Evolutionary conservation across 2,888 invertebrate genomes (phyloP), one percentile per base, ranked within the genome.

Genomic region (Lithophane ornitopus): DNA sequence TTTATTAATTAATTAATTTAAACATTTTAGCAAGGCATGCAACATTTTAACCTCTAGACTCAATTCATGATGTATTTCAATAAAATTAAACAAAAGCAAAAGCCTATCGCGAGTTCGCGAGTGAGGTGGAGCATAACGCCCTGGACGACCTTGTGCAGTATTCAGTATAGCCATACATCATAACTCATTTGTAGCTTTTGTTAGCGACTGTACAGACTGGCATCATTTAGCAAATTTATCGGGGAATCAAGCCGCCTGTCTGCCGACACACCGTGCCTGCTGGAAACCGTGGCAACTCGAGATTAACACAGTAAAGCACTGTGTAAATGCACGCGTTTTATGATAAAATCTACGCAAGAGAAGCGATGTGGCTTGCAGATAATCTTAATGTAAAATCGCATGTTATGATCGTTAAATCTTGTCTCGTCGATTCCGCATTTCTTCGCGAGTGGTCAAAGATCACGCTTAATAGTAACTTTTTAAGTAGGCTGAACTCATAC

Each of bases 191-290:
- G 54, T 65, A 71, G 67, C 74, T 83, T 83, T 77, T 77, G 78
- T 77, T 66, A 34, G 14, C 28, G 65, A 65, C 56, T 68, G 83
- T 77, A 72, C 81, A 80, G 76, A 54, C 73, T 71, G 84, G 87
- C 86, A 86, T 89, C 86, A 88, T 89, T 90, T 86, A 87, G 86
- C 83, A 75, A 84, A 89, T 71, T 88, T 90, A 91, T 91, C 91
- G 79, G 80, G 74, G 77, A 87, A 90, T 90, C 89, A 83, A 82
- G 83, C 69, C 65, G 75, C 34, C 72, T 74, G 76, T 71, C 58
- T 62, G 76, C 82, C 73, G 76, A 68, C 79, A 59, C 79, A 73
- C 78, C 66, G 22, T 52, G 80, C 73, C 69, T 56, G 73, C 65
- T 74, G 74, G 67, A 70, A 76, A 77, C 68, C 76, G 74, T 80